Base-by-base conservation (phyloP, 1,140 invertebrate genomes). In the Drosophila watanabei region DNA sequence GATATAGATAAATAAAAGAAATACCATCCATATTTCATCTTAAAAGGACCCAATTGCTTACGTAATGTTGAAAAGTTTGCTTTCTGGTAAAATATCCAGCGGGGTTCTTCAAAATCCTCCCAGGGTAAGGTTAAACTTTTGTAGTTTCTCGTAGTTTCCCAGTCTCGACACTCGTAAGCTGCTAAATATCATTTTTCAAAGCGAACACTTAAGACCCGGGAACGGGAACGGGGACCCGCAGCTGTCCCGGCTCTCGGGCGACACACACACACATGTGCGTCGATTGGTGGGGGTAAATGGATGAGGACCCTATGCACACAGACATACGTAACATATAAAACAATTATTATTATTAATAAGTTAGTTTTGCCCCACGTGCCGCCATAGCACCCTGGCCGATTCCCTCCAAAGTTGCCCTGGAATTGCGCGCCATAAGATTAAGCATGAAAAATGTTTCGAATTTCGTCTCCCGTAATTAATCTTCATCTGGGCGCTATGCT, bases 321-420 rank as follows among this genome's bases (percentile, higher is more conserved):
- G 1, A 16, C 24, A 24, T 24, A 35, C 33, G 0, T 11, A 9
- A 32, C n/a, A 52, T 52, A 52, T 78, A 69, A 83, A 88, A 89
- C 84, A 88, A 88, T 88, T 89, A 88, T 88, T 89, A 88, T 88
- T 84, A 88, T 88, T 88, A 88, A 88, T 88, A 89, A 88, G 84
- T 89, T 88, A 88, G 84, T 88, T 88, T 88, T 79, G 58, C 51
- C 71, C 48, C 75, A 85, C 79, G 82, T 85, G 82, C 77, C 51
- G 37, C 51, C 49, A 33, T 18, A 28, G n/a, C 32, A 33, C 37
- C 33, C 76, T 57, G 14, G 5, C 48, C 57, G 3, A 7, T 30
- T 24, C 3, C 32, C 39, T 9, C 1, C 18, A 18, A 28, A 37
- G 54, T 57, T 33, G 41, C 57, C 30, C 39, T 41, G 37, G 82